phyloP scores from a whole-genome alignment of 2,113 vertebrate genomes.

The Puma concolor region DNA sequence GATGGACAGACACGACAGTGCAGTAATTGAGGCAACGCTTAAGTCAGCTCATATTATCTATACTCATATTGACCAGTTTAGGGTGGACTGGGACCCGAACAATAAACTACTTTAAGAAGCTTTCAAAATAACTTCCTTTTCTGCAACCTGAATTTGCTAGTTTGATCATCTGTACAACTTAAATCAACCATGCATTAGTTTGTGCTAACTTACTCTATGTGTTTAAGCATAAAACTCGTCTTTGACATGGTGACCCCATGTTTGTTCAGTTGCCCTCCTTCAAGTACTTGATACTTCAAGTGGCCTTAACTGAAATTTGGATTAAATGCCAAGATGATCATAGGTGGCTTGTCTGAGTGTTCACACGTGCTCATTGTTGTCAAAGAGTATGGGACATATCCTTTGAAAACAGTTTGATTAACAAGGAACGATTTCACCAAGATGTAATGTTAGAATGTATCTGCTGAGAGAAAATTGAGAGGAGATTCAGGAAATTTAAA shows the following conservation, averaged over 20 bases:
- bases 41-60: not conserved
- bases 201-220: not conserved
- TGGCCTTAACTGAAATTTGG: not conserved
- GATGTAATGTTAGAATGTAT: not conserved
- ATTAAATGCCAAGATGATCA: not conserved
- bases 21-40: not conserved
- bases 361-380: not conserved
- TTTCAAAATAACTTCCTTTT: not conserved
- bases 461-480: not conserved
- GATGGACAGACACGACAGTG: not conserved
- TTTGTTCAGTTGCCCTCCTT: not conserved
- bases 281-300: not conserved
- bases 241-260: not conserved
- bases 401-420: not conserved
- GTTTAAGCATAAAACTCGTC: not conserved
- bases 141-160: not conserved
- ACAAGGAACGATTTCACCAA: not conserved
- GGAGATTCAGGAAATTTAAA: not conserved
- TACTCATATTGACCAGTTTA: not conserved
- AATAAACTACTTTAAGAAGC: not conserved
- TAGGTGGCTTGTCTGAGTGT: not conserved
- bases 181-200: not conserved
- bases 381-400: not conserved
- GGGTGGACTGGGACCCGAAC: not conserved
- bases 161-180: not conserved